Base-by-base conservation (phyloP, 2,888 invertebrate genomes). In the Pardosa pseudoannulata region DNA sequence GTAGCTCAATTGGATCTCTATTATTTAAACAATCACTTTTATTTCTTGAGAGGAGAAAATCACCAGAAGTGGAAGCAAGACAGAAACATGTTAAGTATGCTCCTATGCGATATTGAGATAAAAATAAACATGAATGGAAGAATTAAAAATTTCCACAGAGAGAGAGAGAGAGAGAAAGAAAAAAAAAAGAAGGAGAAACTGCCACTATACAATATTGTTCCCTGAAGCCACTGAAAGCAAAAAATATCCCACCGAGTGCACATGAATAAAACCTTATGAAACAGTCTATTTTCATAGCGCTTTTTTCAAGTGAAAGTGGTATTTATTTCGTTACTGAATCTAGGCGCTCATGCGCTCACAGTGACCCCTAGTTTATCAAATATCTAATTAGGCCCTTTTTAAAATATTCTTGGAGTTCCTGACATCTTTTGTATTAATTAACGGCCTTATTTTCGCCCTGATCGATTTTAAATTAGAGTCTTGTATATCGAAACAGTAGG, bases 341-440 rank as follows among this genome's bases (percentile, higher is more conserved):
- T 11, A 36, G 5, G 36, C 11, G 5, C 36, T 36, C 11, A 36
- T 7, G 5, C 36, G 23, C 56, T 1, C 19, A 56, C 23, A 56
- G 23, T 46, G 46, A 46, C 56, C 5, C 23, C 23, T 56, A 23
- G 6, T 23, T 56, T 56, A 56, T 56, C 23, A 23, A 23, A 56
- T 56, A 56, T 56, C 56, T 23, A 56, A 56, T 56, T 56, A 56
- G 23, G 11, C 5, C 3, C 23, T 16, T 23, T 56, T 56, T 1
- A 23, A 56, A 56, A 56, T 56, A 5, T 56, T 56, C 16, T 23
- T 23, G 5, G 23, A 23, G 41, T 2, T 56, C 16, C 11, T 56
- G 56, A 23, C 56, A 56, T 23, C 56, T 56, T 16, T 56, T 56
- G 56, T 56, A 56, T 56, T 56, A 56, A 56, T 56, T 56, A 23